Evolutionary conservation across 2,888 invertebrate genomes (phyloP), one percentile per base, ranked within the genome.

Genomic region (Leptinotarsa juncta): DNA sequence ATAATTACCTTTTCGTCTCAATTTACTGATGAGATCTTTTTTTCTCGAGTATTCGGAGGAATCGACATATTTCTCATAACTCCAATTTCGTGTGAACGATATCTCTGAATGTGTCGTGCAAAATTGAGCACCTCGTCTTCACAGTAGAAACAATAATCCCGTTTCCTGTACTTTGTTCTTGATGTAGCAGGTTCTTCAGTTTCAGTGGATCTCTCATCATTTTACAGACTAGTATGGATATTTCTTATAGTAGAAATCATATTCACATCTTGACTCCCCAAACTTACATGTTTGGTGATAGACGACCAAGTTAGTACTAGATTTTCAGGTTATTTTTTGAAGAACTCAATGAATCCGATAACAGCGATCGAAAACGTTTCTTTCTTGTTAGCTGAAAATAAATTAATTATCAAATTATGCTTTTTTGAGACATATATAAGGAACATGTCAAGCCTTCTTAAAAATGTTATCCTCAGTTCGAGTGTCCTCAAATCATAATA

Each of bases 1-100:
- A 67, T 53, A 79, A 42, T 77, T 79, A 57, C 76, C 76, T 65
- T 74, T 74, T 55, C 71, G 76, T 16, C 77, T 62, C 57, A 78
- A 62, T n/a, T 48, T 20, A 62, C 20, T 20, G 14, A 79, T 26
- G 67, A 78, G 32, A n/a, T 65, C 10, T 67, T 49, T 74, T 67
- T 74, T 66, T 48, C 67, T 49, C 26, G 42, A 16, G 20, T 16
- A n/a, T 69, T 71, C 3, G 20, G 48, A 15, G 57, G 15, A 14
- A 49, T 18, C 7, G 70, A 65, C 14, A 70, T 14, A 12, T 72
- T 70, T 73, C 70, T 67, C 60, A 53, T 69, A 26, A 78, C 76
- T 12, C 72, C 77, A 5, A 50, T 51, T 76, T 78, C 76, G 16
- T 7, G 23, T 16, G 16, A n/a, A 69, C 78, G 77, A 65, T 70